Evolutionary conservation across 2,797 vertebrate species (phyloP).

Genomic region (Sebastes hubbsi): DNA sequence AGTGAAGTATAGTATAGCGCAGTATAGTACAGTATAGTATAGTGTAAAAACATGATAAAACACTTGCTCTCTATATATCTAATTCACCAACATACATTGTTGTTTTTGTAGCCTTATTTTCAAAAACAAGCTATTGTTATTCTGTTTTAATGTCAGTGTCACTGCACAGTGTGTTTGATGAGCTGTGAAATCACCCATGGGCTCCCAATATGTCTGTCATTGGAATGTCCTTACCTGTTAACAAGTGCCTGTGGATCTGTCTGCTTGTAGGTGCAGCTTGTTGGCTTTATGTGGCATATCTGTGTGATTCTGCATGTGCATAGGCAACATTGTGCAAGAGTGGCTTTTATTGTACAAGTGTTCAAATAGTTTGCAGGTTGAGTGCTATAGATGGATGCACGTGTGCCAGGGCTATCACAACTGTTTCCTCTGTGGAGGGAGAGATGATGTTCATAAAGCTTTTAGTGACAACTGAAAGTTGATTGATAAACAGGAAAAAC

Average conservation of each 20-base stretch:
- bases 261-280: not conserved
- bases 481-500: not conserved
- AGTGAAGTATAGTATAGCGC: not conserved
- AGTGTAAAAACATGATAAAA: not conserved
- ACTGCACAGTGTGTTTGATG: constrained; percentile 8
- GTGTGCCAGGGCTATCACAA: not conserved
- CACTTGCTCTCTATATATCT: not conserved
- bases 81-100: not conserved
- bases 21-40: not conserved
- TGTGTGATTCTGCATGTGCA: not conserved
- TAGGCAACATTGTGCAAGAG: not conserved
- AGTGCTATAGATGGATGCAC: not conserved
- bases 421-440: not conserved
- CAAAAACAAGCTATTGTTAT: not conserved
- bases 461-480: not conserved
- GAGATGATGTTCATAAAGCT: not conserved
- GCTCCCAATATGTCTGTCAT: constrained; percentile 32
- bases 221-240: constrained; percentile 25
- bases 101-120: not conserved
- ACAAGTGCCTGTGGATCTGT: not conserved
- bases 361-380: not conserved
- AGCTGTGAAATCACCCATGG: constrained; percentile 28
- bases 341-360: not conserved
- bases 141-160: not conserved
- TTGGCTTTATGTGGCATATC: not conserved